Evolutionary conservation across 2,888 invertebrate species (phyloP).

Genomic region (Hirtodrosophila confusa): DNA sequence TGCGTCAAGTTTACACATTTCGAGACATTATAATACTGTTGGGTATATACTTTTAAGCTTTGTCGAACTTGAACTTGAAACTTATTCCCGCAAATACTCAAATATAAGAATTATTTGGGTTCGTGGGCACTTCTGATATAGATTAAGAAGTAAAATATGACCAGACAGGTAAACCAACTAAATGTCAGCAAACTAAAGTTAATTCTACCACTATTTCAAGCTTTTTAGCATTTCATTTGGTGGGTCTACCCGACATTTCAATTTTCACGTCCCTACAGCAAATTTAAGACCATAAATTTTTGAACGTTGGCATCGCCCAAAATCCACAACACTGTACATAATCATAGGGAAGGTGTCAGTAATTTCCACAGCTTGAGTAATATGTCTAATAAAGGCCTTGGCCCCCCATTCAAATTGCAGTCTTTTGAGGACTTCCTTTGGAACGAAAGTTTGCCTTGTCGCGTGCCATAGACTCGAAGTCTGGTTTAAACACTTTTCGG

Average conservation of each 20-base stretch:
- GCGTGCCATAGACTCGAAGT: constrained; percentile 56
- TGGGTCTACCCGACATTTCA: not conserved
- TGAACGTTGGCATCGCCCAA: constrained; percentile 14
- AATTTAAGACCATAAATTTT: not conserved
- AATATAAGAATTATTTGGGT: too few relatives aligned
- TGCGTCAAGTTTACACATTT: too few relatives aligned
- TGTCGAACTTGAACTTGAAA: too few relatives aligned
- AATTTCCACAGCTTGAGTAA: constrained; percentile 67
- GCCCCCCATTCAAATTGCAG: constrained; percentile 49
- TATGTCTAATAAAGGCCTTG: constrained; percentile 62
- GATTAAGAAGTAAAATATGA: too few relatives aligned
- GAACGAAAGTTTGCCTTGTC: constrained; percentile 31
- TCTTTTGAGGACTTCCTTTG: constrained; percentile 3
- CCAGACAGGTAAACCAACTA: too few relatives aligned
- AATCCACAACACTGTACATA: constrained; percentile 57
- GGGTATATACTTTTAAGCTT: too few relatives aligned
- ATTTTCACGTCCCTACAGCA: not conserved
- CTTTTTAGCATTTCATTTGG: too few relatives aligned
- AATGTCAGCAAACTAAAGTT: too few relatives aligned
- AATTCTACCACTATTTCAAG: too few relatives aligned
- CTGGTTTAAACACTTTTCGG: constrained; percentile 63
- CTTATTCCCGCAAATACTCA: too few relatives aligned
- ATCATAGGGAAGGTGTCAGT: constrained; percentile 58
- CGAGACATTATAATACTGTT: too few relatives aligned
- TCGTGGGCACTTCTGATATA: too few relatives aligned